phyloP scores from a whole-genome alignment of 2,888 invertebrate genomes.

The Catonia carolina region DNA sequence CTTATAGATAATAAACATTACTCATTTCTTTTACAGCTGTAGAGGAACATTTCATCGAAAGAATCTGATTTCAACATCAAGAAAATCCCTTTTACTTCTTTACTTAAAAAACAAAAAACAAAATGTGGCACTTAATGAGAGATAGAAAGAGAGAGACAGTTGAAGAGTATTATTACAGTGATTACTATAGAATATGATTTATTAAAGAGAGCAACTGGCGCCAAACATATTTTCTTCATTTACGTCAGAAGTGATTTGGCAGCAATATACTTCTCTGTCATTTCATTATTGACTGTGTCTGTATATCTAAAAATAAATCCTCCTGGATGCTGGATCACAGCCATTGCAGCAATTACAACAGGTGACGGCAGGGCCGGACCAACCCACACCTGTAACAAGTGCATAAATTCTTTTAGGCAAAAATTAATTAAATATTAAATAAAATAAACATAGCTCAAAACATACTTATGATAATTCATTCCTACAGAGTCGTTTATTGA shows the following conservation, averaged over 20 bases:
- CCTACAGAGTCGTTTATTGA: too few relatives aligned
- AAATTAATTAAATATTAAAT: too few relatives aligned
- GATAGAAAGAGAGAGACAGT: conserved; percentile 32
- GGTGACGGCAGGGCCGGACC: conserved; percentile 8
- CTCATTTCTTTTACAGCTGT: conserved; percentile 44
- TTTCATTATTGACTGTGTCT: conserved; percentile 18
- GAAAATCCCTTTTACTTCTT: conserved; percentile 29
- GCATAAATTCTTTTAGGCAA: too few relatives aligned
- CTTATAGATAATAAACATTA: too few relatives aligned
- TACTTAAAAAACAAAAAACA: too few relatives aligned
- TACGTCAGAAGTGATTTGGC: not conserved
- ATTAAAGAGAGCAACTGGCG: conserved; percentile 17
- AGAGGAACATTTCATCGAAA: conserved; percentile 45
- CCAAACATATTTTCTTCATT: conserved; percentile 1
- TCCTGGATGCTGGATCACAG: conserved; percentile 26
- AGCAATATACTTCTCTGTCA: conserved; percentile 14
- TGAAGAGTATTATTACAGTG: conserved; percentile 17
- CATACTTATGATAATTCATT: too few relatives aligned
- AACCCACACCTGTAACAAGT: too few relatives aligned
- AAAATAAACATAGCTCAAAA: too few relatives aligned
- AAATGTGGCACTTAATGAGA: conserved; percentile 36
- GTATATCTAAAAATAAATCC: conserved; percentile 26
- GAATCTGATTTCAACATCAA: conserved; percentile 28
- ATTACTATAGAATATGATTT: conserved; percentile 26
- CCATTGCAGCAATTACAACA: conserved; percentile 22